A percentile compares a stretch with the other conserved stretches of the same genome.
Evolutionary conservation across 2,797 vertebrate genomes (phyloP).

Genomic region (Squalus acanthias): DNA sequence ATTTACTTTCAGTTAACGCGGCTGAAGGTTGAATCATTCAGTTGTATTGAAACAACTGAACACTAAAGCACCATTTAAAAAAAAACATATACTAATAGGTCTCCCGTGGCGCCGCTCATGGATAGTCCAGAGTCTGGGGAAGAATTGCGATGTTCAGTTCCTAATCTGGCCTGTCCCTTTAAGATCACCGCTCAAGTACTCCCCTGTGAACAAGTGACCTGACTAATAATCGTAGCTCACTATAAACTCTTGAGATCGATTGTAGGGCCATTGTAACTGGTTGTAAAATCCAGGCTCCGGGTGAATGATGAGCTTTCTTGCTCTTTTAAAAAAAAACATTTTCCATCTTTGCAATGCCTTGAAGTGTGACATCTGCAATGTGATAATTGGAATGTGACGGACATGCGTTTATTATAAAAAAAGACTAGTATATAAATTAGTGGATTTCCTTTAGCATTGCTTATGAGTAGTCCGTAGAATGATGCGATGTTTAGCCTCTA

Average conservation of each 20-base stretch:
- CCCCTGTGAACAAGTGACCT: background rate
- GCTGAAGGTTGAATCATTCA: background rate
- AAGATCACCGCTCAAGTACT: background rate
- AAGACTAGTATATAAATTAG: background rate
- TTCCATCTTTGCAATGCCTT: background rate
- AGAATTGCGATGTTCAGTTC: background rate
- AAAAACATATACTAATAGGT: background rate
- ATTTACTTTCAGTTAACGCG: background rate
- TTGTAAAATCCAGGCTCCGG: background rate
- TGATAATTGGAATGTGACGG: background rate
- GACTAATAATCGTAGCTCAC: background rate
- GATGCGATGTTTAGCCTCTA: background rate
- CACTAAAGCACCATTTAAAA: background rate
- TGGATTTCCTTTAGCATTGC: background rate
- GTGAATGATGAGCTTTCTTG: background rate
- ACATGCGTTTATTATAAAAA: background rate
- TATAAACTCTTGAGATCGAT: background rate
- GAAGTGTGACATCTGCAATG: background rate
- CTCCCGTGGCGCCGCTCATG: background rate
- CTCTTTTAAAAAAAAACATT: background rate
- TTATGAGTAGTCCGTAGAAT: background rate
- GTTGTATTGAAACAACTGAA: background rate
- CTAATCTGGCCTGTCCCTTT: background rate
- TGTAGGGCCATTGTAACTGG: background rate
- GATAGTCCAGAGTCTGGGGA: background rate